phyloP scores from a whole-genome alignment of 2,797 vertebrate genomes.

The Centroberyx gerrardi region DNA sequence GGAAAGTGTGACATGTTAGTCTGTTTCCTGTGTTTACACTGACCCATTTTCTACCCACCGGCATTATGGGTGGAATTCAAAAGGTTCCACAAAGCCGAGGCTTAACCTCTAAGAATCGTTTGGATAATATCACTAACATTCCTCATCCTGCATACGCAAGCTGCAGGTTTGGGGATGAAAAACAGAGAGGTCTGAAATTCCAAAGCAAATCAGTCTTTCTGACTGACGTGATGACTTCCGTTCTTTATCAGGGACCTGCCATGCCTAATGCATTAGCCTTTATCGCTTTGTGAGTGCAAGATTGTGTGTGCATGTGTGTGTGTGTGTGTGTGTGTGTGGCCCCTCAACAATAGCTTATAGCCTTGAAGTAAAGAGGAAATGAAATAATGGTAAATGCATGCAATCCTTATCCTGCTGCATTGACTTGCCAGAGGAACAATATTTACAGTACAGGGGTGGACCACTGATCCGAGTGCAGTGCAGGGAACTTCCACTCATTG shows the following conservation, averaged over 20 bases:
- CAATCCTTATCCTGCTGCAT: conserved; percentile 43
- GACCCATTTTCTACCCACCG: conserved; percentile 34
- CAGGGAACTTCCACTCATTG: conserved; percentile 51
- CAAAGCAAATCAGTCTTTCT: conserved; percentile 66
- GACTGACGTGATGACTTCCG: conserved; percentile 68
- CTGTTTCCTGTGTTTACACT: conserved; percentile 52
- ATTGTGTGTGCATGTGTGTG: conserved; percentile 17
- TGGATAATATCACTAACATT: conserved; percentile 65
- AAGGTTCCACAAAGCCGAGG: conserved; percentile 47
- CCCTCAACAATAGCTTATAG: conserved; percentile 51
- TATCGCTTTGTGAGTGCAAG: conserved; percentile 40
- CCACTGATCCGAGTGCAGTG: conserved; percentile 3
- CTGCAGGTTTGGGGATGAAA: conserved; percentile 51
- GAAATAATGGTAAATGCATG: conserved; percentile 68
- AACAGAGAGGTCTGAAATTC: conserved; percentile 71
- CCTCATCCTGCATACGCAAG: conserved; percentile 39
- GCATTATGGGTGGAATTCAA: conserved; percentile 52
- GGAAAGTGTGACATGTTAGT: conserved; percentile 61
- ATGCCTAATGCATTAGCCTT: conserved; percentile 63
- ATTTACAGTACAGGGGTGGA: conserved; percentile 49
- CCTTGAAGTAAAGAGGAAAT: conserved; percentile 67
- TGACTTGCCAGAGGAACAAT: conserved; percentile 59
- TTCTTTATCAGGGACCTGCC: conserved; percentile 64
- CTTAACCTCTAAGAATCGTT: conserved; percentile 54
- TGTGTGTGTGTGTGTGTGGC: conserved; percentile 25